Percentiles rank a stretch among this genome's conserved stretches.
Evolutionary conservation across 1,140 invertebrate species (phyloP).

Genomic region (Philotrypesis tridentata): DNA sequence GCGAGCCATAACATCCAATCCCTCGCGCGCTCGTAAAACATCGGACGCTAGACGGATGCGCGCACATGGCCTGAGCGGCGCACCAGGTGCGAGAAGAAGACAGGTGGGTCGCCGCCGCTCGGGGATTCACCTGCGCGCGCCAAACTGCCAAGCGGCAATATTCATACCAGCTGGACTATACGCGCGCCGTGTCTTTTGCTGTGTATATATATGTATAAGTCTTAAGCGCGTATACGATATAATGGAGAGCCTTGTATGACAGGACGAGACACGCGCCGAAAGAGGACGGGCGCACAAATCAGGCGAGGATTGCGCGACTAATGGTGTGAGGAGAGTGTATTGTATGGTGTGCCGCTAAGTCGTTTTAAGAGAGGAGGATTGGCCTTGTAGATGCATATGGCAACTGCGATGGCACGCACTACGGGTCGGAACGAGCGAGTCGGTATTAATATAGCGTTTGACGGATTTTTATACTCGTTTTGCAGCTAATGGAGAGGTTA

Average conservation of each 20-base stretch:
- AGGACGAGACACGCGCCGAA: neutral
- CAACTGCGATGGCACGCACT: too few species aligned
- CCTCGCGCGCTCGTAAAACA: slow-evolving; percentile 6
- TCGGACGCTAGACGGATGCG: neutral
- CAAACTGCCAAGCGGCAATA: slow-evolving; percentile 16
- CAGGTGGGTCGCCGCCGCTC: slow-evolving; percentile 17
- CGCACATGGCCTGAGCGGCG: neutral
- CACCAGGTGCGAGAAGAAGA: slow-evolving; percentile 27
- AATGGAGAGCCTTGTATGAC: neutral
- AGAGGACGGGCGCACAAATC: neutral
- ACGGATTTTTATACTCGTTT: too few species aligned
- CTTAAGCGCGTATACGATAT: too few species aligned
- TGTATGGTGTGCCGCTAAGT: too few species aligned
- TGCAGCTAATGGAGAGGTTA: too few species aligned
- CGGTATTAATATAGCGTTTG: too few species aligned
- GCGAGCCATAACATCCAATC: neutral
- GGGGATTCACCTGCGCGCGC: slow-evolving; percentile 37
- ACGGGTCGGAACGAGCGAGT: too few species aligned
- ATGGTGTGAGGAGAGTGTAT: too few species aligned
- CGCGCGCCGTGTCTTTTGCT: neutral
- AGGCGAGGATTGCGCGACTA: neutral
- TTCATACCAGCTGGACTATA: slow-evolving; percentile 35
- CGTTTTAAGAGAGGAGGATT: too few species aligned
- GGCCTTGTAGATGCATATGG: too few species aligned
- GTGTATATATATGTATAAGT: neutral